Evolutionary conservation across 2,888 invertebrate genomes (phyloP), one percentile per base, ranked within the genome.

Genomic region (Chrysodeixis includens): DNA sequence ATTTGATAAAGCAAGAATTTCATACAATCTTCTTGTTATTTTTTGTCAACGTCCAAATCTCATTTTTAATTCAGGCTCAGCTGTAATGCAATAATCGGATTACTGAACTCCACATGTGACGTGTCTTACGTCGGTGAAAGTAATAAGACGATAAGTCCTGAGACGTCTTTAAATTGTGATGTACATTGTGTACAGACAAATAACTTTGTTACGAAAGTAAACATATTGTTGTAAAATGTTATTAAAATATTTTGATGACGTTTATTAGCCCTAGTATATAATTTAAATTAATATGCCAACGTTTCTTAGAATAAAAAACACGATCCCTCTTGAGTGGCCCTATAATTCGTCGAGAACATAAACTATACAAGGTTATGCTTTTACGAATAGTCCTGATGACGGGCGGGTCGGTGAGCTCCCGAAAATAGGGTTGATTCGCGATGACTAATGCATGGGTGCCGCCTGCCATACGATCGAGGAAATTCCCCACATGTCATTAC

Each of bases 1-100:
- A 80, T 78, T 79, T 74, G 66, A 70, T 68, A 68, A 60, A 74
- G 75, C 62, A 70, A 66, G 62, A 74, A 68, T 63, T 78, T 69
- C 35, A 61, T 40, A 63, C 62, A 59, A 56, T 49, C 18, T 1
- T 66, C 64, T 62, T 68, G 62, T 70, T 62, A 55, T 69, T 66
- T 69, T 66, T 40, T 62, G 20, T 56, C n/a, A 26, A 53, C 30
- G 16, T 57, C 26, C n/a, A 56, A 67, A 51, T 60, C 53, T 70
- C 40, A 62, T 75, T 70, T 62, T 68, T 69, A 68, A 76, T 80
- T 77, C 67, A 71, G n/a, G 22, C 35, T 51, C 30, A 46, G 44
- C 52, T 16, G 52, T 67, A 64, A 60, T 56, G 52, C 54, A 61
- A 49, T 73, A 72, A 73, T 77, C 59, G 16, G 60, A 72, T 77